Evolutionary conservation across 2,888 invertebrate genomes (phyloP).

Genomic region (Perithous albicinctus): DNA sequence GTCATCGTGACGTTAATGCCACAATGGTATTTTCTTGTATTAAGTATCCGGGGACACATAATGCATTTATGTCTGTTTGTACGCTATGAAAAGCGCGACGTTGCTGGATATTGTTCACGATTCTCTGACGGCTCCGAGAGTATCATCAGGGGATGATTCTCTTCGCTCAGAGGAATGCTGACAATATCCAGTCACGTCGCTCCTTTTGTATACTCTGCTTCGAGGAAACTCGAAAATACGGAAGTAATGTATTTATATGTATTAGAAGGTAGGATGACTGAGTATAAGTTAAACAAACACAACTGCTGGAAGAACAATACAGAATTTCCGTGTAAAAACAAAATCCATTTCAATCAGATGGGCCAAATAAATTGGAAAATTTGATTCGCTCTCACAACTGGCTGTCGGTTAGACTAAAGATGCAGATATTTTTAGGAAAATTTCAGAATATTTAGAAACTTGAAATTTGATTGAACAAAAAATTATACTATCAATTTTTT

Average conservation of each 20-base stretch:
- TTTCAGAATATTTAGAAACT: too few relatives aligned
- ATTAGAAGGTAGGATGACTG: neutral
- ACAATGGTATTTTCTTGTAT: neutral
- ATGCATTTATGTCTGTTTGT: neutral
- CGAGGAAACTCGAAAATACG: neutral
- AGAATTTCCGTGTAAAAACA: neutral
- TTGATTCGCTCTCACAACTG: neutral
- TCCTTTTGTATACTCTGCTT: neutral
- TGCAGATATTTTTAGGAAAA: neutral
- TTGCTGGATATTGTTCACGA: neutral
- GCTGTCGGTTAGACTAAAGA: neutral
- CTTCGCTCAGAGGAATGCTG: neutral
- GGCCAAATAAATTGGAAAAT: neutral
- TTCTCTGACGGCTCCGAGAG: neutral
- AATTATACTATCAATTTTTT: too few relatives aligned
- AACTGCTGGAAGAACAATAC: neutral
- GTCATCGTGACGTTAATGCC: neutral
- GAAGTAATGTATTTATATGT: neutral
- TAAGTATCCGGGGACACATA: neutral
- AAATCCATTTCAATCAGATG: neutral
- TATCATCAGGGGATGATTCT: neutral
- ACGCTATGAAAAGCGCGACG: slow-evolving; percentile 1
- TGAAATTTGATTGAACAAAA: too few relatives aligned
- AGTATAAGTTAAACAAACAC: neutral
- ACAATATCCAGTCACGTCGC: neutral